Evolutionary conservation across 2,888 invertebrate species (phyloP).

Genomic region (Melieria picta): DNA sequence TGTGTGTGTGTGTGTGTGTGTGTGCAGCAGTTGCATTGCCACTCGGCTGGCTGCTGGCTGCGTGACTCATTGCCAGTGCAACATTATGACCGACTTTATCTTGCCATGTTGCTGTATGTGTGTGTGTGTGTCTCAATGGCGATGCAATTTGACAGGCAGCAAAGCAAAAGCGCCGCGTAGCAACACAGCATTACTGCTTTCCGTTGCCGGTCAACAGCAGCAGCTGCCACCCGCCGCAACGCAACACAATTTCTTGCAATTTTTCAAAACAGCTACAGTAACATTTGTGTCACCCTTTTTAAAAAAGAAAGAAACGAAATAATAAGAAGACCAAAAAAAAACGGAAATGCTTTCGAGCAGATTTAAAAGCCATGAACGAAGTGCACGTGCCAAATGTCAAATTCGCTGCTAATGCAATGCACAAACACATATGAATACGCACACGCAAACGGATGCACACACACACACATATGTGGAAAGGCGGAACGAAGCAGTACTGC

Average conservation of each 20-base stretch:
- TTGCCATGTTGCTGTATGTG: not conserved
- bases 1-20: constrained; percentile 15
- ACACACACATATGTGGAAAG: no score
- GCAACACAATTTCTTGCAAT: not conserved
- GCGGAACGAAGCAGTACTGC: no score
- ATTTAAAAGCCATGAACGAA: constrained; percentile 6
- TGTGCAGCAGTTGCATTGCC: constrained; percentile 28
- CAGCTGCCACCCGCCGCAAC: not conserved
- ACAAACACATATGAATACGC: not conserved
- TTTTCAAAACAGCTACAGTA: not conserved
- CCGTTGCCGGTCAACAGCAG: not conserved
- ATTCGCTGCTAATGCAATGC: constrained; percentile 15
- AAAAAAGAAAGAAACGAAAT: no score
- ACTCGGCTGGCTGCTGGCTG: not conserved
- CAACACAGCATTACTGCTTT: not conserved
- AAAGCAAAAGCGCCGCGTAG: not conserved
- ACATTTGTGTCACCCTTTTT: not conserved
- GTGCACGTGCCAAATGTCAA: constrained; percentile 33
- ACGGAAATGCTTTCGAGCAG: constrained; percentile 17
- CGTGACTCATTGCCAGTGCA: not conserved
- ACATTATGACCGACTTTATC: not conserved
- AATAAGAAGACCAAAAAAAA: not conserved
- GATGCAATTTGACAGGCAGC: not conserved
- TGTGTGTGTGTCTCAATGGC: not conserved
- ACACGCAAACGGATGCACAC: not conserved